Evolutionary conservation across 2,113 vertebrate genomes (phyloP), one percentile per base, ranked within the genome.

Genomic region (Melanocharis versteri): DNA sequence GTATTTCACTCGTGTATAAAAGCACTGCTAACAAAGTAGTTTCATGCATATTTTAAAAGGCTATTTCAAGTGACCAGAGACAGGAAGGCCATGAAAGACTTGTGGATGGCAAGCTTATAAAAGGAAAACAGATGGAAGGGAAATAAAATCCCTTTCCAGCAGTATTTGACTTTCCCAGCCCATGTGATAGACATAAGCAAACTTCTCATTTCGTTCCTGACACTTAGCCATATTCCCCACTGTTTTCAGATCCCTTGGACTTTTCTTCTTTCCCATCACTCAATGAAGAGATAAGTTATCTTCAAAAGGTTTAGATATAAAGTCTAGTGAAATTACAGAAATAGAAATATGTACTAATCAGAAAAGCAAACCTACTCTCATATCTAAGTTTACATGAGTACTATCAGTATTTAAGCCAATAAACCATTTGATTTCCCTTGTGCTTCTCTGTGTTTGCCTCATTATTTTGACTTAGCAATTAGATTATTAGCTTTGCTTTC

Each of bases 11-110:
- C n/a, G 31, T 81, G 73, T 94, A 47, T 79, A 69, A 42, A 82
- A 86, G 30, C 73, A 40, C 45, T 73, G 37, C 39, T 81, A 61
- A 44, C 13, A 19, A 88, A 90, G 50, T 42, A 64, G 44, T 77
- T 92, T 75, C 50, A 68, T 78, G 82, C 35, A 68, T 95, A 87
- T 95, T 94, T 95, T 78, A 78, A 95, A 73, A 62, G 51, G 33
- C 51, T 91, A 3, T 64, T 95, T 93, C 35, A 82, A 50, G 51
- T 71, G 84, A 89, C 70, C 60, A 75, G 81, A 89, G 56, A 87
- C 33, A 64, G 64, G 66, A 84, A 89, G 35, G 44, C n/a, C 44
- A 53, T 54, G 35, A 78, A 82, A 82, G 24, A 79, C 56, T 71
- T 75, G 65, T 60, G 26, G 53, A 76, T 76, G 24, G 53, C 39